These are phyloP conservation scores for Cyanoderma ruficeps DNA, from an alignment of 2,113 vertebrate genomes.

Conservation along the genomic window DNA sequence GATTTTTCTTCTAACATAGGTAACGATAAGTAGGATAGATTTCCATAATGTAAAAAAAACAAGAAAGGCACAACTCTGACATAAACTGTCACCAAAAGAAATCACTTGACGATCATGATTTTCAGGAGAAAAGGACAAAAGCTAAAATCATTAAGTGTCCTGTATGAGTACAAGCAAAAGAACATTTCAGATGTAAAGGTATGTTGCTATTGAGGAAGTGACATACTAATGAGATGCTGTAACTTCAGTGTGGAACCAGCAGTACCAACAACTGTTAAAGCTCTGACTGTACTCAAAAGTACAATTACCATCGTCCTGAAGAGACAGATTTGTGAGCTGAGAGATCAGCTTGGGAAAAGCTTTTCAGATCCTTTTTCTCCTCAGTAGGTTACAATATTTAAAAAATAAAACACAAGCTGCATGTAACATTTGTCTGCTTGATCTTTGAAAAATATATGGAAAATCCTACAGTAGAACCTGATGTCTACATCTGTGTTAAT, in stretches of 20 bases:
- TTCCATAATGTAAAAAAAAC: background rate
- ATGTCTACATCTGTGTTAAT: background rate
- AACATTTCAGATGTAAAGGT: background rate
- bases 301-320: background rate
- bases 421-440: background rate
- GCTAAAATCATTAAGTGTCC: background rate
- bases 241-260: background rate
- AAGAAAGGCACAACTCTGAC: background rate
- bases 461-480: background rate
- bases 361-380: background rate
- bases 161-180: background rate
- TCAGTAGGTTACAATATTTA: background rate
- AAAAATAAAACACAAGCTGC: background rate
- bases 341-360: background rate
- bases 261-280: background rate
- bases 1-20: background rate
- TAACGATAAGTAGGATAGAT: background rate
- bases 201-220: background rate
- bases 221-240: background rate
- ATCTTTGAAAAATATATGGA: background rate
- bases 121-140: slow-evolving; percentile 4
- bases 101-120: background rate
- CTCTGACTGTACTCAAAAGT: background rate
- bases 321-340: background rate
- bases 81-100: background rate